Percentiles rank a stretch among this genome's conserved stretches.
Conservation (phyloP, 2,113 vertebrate genomes). For the Carassius auratus region DNA sequence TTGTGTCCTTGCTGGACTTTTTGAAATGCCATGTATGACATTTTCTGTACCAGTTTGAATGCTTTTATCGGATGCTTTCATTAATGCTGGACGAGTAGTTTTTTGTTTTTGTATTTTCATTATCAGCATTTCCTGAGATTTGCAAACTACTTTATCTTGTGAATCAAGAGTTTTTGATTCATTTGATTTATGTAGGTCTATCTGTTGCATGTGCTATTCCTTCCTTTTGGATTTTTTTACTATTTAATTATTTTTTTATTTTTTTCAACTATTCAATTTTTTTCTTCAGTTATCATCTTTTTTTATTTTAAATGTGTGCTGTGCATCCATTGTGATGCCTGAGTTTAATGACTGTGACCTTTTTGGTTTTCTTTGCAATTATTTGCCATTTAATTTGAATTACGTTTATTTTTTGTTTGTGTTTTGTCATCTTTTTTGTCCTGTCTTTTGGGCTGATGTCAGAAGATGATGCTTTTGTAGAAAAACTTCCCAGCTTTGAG, state of each 20-base stretch:
- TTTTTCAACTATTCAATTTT: background rate
- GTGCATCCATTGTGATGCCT: conserved; percentile 37
- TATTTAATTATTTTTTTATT: background rate
- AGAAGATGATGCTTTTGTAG: conserved; percentile 89
- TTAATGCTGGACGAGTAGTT: background rate
- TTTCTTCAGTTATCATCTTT: conserved; percentile 34
- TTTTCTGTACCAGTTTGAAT: background rate
- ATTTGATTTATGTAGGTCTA: background rate
- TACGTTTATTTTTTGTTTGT: conserved; percentile 65
- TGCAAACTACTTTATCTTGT: background rate
- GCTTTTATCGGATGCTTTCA: background rate
- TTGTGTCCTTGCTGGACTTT: background rate
- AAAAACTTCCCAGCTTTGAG: conserved; percentile 88
- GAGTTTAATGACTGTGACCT: conserved; percentile 39
- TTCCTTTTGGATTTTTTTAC: background rate
- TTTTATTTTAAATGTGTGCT: conserved; percentile 25
- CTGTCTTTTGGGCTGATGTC: conserved; percentile 73
- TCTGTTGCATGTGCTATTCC: conserved; percentile 18
- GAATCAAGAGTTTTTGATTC: conserved; percentile 1
- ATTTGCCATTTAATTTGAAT: conserved; percentile 58
- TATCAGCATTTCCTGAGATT: background rate
- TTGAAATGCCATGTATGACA: background rate
- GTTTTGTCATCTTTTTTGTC: conserved; percentile 70
- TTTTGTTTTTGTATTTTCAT: background rate
- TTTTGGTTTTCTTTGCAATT: conserved; percentile 53